Evolutionary conservation across 2,797 vertebrate species (phyloP), one percentile per base, ranked within the genome.

Genomic region (Mico argentatus): DNA sequence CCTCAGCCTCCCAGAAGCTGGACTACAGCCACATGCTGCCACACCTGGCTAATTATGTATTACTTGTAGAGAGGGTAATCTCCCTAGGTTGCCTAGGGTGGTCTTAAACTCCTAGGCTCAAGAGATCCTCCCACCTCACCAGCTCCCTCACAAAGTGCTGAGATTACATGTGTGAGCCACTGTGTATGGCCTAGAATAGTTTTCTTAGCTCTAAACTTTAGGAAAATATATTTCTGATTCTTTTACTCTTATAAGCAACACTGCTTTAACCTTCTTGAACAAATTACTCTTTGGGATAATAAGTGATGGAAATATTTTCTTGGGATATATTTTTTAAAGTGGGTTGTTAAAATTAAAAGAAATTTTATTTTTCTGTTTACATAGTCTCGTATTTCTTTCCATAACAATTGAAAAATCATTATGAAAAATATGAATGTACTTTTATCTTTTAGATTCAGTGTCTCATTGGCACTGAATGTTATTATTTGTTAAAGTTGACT

Each of bases 191-290:
- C 33, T 67, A 67, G 11, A 89, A 4, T 46, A 76, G 7, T 94
- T 84, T 91, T 91, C 55, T 67, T 82, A 91, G 84, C 44, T 44
- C 26, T 88, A 83, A 90, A 11, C 24, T 90, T 95, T 73, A 92
- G 83, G 41, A 96, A 94, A 92, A 75, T 87, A 46, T 12, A 59
- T 93, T 59, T 88, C 59, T 86, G 39, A 72, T 67, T 73, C 50
- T 52, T 86, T 89, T 82, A 36, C 11, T 73, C 10, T 27, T 95
- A 5, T 77, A 75, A 85, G 19, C 41, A 95, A 80, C 15, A 92
- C 11, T 76, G 26, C 44, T 61, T 75, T 82, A 85, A 92, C 11
- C 2, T 80, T 15, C 61, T 82, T 86, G 46, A 44, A 73, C 22
- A 81, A 52, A 39, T 87, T 90, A 67, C 7, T 88, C 24, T 93